A percentile compares a stretch with the other conserved stretches of the same genome.
These are phyloP conservation scores for Pituophis catenifer DNA, from an alignment of 2,113 vertebrate species.

Conservation along the genomic window DNA sequence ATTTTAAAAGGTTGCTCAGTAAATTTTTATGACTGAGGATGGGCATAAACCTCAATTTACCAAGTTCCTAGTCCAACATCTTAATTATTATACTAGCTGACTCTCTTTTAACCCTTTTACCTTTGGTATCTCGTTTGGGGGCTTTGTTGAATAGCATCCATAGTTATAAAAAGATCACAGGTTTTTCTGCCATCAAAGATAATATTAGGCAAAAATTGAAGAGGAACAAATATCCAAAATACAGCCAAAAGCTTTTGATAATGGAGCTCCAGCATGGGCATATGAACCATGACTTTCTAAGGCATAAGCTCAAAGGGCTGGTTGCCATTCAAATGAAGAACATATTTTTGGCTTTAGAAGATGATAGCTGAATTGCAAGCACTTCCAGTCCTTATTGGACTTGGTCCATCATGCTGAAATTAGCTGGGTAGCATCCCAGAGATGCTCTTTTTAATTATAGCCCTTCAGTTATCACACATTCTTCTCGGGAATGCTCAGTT, in stretches of 20 bases:
- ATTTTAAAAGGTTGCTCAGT: neutral
- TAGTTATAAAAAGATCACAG: neutral
- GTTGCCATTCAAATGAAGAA: neutral
- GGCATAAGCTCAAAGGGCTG: neutral
- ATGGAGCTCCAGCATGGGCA: neutral
- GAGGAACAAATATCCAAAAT: neutral
- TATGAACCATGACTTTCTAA: neutral
- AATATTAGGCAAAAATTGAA: neutral
- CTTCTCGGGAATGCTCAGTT: neutral
- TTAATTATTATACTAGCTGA: neutral
- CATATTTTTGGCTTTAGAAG: neutral
- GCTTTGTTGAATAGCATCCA: neutral
- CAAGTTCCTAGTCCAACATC: neutral
- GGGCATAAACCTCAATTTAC: neutral
- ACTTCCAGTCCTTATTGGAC: neutral
- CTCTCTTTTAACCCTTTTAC: neutral
- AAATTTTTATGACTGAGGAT: neutral
- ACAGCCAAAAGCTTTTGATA: neutral
- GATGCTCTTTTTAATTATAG: neutral
- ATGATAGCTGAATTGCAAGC: neutral
- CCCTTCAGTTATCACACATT: neutral
- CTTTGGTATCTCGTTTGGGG: neutral
- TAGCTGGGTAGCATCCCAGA: neutral
- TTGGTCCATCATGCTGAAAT: neutral
- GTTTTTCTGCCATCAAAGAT: neutral